Evolutionary conservation across 1,140 invertebrate genomes (phyloP), one percentile per base, ranked within the genome.

Genomic region (Solen grandis): DNA sequence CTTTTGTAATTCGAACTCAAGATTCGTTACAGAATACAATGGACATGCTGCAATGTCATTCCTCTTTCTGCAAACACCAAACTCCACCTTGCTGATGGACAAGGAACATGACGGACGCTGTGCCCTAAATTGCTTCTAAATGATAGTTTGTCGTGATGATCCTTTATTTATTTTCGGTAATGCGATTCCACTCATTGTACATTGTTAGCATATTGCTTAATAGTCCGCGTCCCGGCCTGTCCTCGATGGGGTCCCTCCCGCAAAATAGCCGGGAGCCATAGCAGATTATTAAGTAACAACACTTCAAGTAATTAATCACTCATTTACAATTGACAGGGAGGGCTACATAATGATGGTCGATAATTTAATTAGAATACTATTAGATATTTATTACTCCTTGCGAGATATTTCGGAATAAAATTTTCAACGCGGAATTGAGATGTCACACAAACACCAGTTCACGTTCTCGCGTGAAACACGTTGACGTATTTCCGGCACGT

Each of bases 341-440:
- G 19, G 59, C 27, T 5, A 8, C 2, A 5, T 4, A 31, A 27
- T 62, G 33, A 29, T 5, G 33, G 5, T 4, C 16, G 19, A n/a
- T 41, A 38, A 73, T 54, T 57, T 73, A 73, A 73, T 73, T 73
- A 73, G 54, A 73, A 60, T 73, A 60, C 35, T 60, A 73, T 60
- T 55, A 57, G 52, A 60, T 41, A 57, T 73, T 73, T 73, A 73
- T 73, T 59, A 36, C 22, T 29, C 2, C 25, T 46, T 46, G 50
- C 13, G 33, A 36, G 50, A 55, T 59, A 60, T 46, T 46, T 60
- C 46, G 55, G 50, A 60, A 73, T 73, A 73, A 73, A 73, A 60
- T 60, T 38, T 16, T n/a, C 54, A 73, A 38, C 22, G 35, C 70
- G 70, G 70, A 73, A 60, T 25, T 19, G 10, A 33, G 13, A 36